Evolutionary conservation across 2,113 vertebrate genomes (phyloP).

Genomic region (Sisor rabdophorus): DNA sequence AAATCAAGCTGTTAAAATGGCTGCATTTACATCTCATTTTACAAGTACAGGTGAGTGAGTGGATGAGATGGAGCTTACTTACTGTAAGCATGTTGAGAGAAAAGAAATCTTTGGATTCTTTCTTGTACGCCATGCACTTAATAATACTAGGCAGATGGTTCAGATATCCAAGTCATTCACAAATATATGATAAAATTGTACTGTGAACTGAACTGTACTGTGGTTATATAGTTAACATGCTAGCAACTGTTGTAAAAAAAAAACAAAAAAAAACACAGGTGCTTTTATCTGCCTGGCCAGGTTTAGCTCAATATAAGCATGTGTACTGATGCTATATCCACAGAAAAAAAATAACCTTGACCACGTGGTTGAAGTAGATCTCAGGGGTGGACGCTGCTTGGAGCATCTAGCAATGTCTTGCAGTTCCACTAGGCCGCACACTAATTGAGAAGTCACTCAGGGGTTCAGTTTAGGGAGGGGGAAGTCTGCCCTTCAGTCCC

Average conservation of each 20-base stretch:
- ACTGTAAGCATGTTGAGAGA: conserved; percentile 23
- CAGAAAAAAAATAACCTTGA: conserved; percentile 50
- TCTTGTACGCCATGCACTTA: conserved; percentile 10
- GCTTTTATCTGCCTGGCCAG: conserved; percentile 37
- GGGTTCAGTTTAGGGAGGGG: conserved; percentile 67
- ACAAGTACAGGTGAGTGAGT: conserved; percentile 51
- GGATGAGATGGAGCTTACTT: conserved; percentile 40
- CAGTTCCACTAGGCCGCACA: conserved; percentile 79
- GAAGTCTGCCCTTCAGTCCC: conserved; percentile 65
- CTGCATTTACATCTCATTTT: conserved; percentile 67
- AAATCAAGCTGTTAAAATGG: conserved; percentile 61
- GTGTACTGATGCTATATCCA: conserved; percentile 44
- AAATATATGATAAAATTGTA: conserved; percentile 16
- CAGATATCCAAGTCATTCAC: not conserved
- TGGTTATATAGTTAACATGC: not conserved
- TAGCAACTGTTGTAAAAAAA: conserved; percentile 10
- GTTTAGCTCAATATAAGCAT: conserved; percentile 43
- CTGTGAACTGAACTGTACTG: not conserved
- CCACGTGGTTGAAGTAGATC: conserved; percentile 46
- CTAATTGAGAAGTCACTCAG: conserved; percentile 84
- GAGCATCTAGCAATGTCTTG: conserved; percentile 69
- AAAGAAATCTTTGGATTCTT: conserved; percentile 27
- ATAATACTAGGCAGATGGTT: not conserved
- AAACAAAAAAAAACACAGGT: not conserved
- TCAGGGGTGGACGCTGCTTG: conserved; percentile 37